phyloP scores from a whole-genome alignment of 2,113 vertebrate genomes.

The Promerops cafer region DNA sequence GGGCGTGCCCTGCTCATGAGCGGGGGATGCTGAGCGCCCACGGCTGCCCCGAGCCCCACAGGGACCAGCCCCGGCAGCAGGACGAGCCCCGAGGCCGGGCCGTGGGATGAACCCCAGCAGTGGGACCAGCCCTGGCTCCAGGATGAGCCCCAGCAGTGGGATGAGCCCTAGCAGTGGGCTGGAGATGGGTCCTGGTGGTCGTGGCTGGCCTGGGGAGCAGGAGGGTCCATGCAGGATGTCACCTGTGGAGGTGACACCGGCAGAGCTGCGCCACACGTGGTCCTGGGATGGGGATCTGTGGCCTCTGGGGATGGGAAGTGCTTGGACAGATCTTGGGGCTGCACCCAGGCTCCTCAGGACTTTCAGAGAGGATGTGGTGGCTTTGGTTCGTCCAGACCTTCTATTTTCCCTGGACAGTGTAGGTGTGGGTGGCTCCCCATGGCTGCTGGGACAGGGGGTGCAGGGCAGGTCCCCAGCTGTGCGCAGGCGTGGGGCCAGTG shows the following conservation, averaged over 20 bases:
- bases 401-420: fast-evolving
- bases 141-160: background rate
- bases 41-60: background rate
- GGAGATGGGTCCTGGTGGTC: fast-evolving
- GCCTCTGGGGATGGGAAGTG: background rate
- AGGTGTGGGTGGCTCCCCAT: background rate
- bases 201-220: fast-evolving
- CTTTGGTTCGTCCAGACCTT: background rate
- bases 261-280: fast-evolving
- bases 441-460: background rate
- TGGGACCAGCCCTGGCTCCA: background rate
- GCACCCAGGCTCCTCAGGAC: background rate
- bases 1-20: background rate
- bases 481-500: background rate
- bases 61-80: background rate
- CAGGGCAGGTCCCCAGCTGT: background rate
- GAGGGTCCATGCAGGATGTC: background rate
- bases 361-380: background rate
- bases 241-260: background rate
- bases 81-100: background rate
- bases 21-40: background rate
- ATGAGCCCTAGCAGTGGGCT: background rate
- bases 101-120: background rate
- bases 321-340: background rate
- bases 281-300: background rate